A percentile compares a stretch with the other conserved stretches of the same genome.
These are phyloP conservation scores for Oxygymnocypris stewartii DNA, from an alignment of 2,113 vertebrate genomes.

Conservation along the genomic window DNA sequence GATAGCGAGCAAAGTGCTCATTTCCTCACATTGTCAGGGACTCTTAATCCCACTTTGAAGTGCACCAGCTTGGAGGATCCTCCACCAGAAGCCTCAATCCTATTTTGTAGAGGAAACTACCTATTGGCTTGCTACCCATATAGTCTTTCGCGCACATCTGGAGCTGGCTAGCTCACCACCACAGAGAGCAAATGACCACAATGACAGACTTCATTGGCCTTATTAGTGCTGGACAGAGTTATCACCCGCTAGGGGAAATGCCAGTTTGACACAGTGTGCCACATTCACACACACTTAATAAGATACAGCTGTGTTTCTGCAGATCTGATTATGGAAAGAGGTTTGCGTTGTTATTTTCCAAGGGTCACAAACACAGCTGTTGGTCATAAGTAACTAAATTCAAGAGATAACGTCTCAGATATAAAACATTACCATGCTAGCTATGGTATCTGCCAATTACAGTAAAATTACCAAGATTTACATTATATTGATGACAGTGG, in stretches of 20 bases:
- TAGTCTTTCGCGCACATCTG: neutral
- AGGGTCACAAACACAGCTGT: neutral
- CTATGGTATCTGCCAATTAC: neutral
- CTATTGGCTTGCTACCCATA: neutral
- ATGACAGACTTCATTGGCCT: conserved; percentile 16
- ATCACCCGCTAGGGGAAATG: neutral
- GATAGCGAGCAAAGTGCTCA: neutral
- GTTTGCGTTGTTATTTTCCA: neutral
- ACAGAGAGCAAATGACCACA: neutral
- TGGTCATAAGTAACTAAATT: neutral
- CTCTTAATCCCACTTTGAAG: conserved; percentile 40
- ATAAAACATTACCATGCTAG: neutral
- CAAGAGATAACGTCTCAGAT: neutral
- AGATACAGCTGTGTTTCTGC: neutral
- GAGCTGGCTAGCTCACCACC: neutral
- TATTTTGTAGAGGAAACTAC: conserved; percentile 20
- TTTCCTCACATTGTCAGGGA: conserved; percentile 32
- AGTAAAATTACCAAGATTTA: neutral
- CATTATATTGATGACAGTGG: neutral
- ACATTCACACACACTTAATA: conserved; percentile 20
- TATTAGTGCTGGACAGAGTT: conserved; percentile 2
- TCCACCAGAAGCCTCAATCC: conserved; percentile 15
- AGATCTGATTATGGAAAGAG: neutral
- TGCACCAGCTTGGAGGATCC: conserved; percentile 39
- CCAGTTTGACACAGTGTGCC: neutral